Percentiles rank a stretch among this genome's conserved stretches.
These are phyloP conservation scores for Cervus canadensis DNA, from an alignment of 2,113 vertebrate species.

Conservation along the genomic window DNA sequence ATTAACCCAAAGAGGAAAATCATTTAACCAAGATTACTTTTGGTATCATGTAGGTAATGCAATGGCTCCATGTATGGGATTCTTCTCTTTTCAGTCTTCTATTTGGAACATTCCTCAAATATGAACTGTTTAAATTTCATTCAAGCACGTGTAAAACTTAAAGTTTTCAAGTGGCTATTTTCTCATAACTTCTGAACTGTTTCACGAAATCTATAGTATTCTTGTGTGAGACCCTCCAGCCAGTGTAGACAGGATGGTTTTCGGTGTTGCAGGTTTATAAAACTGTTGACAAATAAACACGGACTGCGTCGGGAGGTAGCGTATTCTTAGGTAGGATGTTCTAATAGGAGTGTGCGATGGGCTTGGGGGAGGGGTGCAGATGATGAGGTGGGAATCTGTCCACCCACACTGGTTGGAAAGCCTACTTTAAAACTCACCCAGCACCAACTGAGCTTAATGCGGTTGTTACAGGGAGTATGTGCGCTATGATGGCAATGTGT, in stretches of 20 bases:
- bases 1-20: neutral
- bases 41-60: accelerated
- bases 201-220: neutral
- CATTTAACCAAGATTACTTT: neutral
- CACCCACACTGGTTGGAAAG: slow-evolving; percentile 31
- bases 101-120: neutral
- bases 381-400: slow-evolving; percentile 43
- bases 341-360: neutral
- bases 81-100: neutral
- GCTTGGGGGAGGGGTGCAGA: neutral
- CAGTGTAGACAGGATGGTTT: neutral
- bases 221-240: neutral
- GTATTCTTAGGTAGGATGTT: neutral
- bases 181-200: neutral
- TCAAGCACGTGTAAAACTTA: neutral
- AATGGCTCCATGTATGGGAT: neutral
- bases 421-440: neutral
- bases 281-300: slow-evolving; percentile 29
- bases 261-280: neutral
- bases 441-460: neutral
- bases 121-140: neutral
- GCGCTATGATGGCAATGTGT: slow-evolving; percentile 43
- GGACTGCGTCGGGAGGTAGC: neutral
- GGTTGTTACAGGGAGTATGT: slow-evolving; percentile 12
- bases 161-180: neutral